Percentiles rank a stretch among this genome's conserved stretches.
These are phyloP conservation scores for Myotis findleyi DNA, from an alignment of 2,797 vertebrate genomes.

Conservation along the genomic window DNA sequence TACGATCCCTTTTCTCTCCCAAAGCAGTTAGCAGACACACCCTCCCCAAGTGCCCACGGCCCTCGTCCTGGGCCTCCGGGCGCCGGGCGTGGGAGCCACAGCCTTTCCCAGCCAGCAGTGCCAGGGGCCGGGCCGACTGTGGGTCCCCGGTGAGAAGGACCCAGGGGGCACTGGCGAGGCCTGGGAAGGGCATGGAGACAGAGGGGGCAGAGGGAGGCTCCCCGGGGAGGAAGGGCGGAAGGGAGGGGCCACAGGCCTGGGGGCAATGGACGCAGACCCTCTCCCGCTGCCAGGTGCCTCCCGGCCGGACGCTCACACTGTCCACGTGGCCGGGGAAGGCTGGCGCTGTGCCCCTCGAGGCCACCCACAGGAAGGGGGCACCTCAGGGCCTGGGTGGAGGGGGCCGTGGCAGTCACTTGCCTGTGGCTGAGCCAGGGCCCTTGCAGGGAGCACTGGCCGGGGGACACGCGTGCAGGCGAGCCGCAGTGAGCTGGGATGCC, in stretches of 20 bases:
- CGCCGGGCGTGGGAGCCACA: accelerated
- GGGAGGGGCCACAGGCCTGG: neutral
- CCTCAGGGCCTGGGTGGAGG: neutral
- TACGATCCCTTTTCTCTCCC: neutral
- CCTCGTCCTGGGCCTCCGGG: neutral
- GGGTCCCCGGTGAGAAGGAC: neutral
- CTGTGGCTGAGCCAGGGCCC: neutral
- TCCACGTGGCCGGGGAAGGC: neutral
- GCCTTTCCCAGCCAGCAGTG: neutral
- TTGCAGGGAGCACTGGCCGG: neutral
- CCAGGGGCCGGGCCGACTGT: neutral
- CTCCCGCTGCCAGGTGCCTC: neutral
- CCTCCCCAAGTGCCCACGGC: neutral
- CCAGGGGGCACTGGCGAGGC: too few relatives aligned
- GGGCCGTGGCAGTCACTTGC: accelerated
- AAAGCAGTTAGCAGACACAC: neutral
- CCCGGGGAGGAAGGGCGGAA: neutral
- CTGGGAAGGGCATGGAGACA: neutral
- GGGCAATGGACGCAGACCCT: neutral
- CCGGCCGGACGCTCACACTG: neutral
- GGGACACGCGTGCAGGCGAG: neutral
- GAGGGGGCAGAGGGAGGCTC: neutral
- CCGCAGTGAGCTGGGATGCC: neutral
- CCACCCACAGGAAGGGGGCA: neutral
- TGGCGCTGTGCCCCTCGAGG: neutral